Evolutionary conservation across 2,797 vertebrate species (phyloP).

Genomic region (Pseudochromis fuscus): DNA sequence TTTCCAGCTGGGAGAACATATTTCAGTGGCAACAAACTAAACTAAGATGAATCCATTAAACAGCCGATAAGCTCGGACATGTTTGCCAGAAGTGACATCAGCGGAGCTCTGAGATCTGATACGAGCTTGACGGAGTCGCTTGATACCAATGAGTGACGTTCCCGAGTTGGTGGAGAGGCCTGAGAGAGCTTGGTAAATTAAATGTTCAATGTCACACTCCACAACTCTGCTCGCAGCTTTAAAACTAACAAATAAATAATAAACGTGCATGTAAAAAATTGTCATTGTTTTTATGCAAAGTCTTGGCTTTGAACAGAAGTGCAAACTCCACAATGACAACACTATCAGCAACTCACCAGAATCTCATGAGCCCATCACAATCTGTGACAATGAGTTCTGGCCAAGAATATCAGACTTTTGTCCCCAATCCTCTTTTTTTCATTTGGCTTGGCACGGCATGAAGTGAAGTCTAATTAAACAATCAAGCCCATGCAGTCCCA

Average conservation of each 20-base stretch:
- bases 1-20: constrained; percentile 13
- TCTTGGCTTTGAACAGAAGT: constrained; percentile 65
- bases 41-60: constrained; percentile 22
- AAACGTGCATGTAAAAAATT: constrained; percentile 30
- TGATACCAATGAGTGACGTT: constrained; percentile 15
- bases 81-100: constrained; percentile 22
- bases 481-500: constrained; percentile 80
- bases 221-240: constrained; percentile 18
- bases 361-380: constrained; percentile 79
- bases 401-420: constrained; percentile 67
- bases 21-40: constrained; percentile 13
- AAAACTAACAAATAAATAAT: constrained; percentile 38
- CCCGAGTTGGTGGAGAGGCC: constrained; percentile 14
- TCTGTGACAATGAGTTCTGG: constrained; percentile 75
- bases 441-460: constrained; percentile 74
- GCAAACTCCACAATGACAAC: constrained; percentile 74
- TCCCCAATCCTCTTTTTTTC: constrained; percentile 57
- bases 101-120: constrained; percentile 13
- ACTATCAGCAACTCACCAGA: constrained; percentile 78
- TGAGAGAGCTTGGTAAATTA: neutral
- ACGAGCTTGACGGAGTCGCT: neutral
- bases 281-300: constrained; percentile 45
- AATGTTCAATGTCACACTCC: constrained; percentile 18
- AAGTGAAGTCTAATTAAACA: constrained; percentile 88
- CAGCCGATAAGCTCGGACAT: neutral